Evolutionary conservation across 2,888 invertebrate species (phyloP).

Genomic region (Hirtodrosophila histrioides): DNA sequence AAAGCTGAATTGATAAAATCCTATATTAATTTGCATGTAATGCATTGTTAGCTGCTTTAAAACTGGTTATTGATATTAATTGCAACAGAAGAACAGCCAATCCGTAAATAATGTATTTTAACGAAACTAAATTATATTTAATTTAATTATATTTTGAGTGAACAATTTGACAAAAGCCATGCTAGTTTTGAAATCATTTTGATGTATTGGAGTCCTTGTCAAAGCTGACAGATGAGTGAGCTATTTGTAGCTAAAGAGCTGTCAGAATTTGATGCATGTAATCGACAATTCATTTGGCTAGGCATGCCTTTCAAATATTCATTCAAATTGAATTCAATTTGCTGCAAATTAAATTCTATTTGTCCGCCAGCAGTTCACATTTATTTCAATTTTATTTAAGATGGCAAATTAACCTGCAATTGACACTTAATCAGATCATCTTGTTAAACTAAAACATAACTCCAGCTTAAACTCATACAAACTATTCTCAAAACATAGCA

Average conservation of each 20-base stretch:
- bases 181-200: not conserved
- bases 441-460: too few species aligned
- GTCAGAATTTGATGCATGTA: constrained; percentile 5
- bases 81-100: constrained; percentile 23
- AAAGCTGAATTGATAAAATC: constrained; percentile 13
- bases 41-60: constrained; percentile 26
- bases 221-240: constrained; percentile 12
- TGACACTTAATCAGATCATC: too few species aligned
- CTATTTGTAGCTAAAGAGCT: constrained; percentile 4
- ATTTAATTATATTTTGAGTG: constrained; percentile 20
- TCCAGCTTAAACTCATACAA: too few species aligned
- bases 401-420: not conserved
- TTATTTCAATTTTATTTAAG: constrained; percentile 3
- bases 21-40: constrained; percentile 39
- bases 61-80: constrained; percentile 34
- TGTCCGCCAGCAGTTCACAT: not conserved
- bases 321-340: not conserved
- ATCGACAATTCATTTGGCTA: not conserved
- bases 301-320: too few species aligned
- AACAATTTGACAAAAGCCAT: not conserved
- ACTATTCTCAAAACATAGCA: too few species aligned
- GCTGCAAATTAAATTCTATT: not conserved
- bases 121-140: constrained; percentile 15
- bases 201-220: constrained; percentile 8
- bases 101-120: constrained; percentile 42